Conservation (phyloP, 2,888 invertebrate genomes). For the Plusia festucae region DNA sequence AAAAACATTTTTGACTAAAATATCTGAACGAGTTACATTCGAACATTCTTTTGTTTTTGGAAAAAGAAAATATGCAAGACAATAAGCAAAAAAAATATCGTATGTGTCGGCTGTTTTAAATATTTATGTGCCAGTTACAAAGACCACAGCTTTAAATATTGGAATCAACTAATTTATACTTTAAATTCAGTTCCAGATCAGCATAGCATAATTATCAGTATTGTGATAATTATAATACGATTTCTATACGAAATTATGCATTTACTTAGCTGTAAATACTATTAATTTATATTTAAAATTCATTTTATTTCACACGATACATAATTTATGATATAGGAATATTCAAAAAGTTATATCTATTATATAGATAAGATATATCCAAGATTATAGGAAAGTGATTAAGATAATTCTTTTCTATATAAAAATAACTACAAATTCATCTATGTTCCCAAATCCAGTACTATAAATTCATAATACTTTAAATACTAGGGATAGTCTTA, state of each 20-base stretch:
- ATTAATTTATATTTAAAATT: not conserved
- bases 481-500: conserved; percentile 48
- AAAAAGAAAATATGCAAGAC: too few species aligned
- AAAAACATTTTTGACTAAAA: too few species aligned
- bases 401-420: conserved; percentile 52
- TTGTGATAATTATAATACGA: not conserved
- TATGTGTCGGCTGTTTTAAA: too few species aligned
- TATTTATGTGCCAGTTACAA: too few species aligned
- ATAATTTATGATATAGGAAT: conserved; percentile 38
- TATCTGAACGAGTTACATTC: too few species aligned
- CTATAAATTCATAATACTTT: conserved; percentile 49
- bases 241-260: not conserved
- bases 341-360: conserved; percentile 44
- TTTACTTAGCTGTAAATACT: not conserved
- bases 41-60: too few species aligned
- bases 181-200: conserved; percentile 17
- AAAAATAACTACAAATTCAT: conserved; percentile 70
- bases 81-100: too few species aligned
- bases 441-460: conserved; percentile 74
- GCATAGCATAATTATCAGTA: conserved; percentile 16
- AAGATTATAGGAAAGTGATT: conserved; percentile 34
- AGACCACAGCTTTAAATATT: not conserved
- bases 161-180: conserved; percentile 1
- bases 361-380: conserved; percentile 45
- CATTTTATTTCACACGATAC: conserved; percentile 26